Base-by-base conservation (phyloP, 2,888 invertebrate genomes). In the Epistrophe grossulariae region DNA sequence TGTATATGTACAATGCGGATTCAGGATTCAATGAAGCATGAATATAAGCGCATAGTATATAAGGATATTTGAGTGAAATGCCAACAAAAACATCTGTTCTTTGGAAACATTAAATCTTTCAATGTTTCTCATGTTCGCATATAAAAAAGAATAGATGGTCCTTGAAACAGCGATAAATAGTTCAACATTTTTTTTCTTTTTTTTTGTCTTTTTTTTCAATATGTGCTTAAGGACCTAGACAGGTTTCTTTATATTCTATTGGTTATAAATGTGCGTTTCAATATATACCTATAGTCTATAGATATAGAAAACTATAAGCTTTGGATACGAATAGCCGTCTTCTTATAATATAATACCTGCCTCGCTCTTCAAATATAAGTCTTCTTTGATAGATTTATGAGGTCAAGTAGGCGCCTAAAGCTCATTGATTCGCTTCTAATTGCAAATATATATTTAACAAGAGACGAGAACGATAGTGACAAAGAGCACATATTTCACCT, bases 351-450 rank as follows among this genome's bases (percentile, higher is more conserved):
- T 50, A 35, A 50, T 24, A 60, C 24, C 38, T n/a, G 38, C 38
- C 2, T 10, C 10, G 15, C 45, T 19, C 55, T 31, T 38, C 40
- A 38, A 70, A 40, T 55, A 70, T 28, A 55, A 55, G 70, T 40
- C 48, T 31, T 13, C 45, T 38, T 64, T 40, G 48, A 48, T 70
- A 50, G 66, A 62, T 72, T 79, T 66, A 64, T 55, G 72, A 60
- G 66, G 73, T 48, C 66, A 66, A 68, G 59, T 60, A 59, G 66
- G 57, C 40, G 73, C 72, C 66, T 59, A 28, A 59, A 66, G 64
- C 72, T 79, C 52, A 64, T 70, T 70, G 70, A 68, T 50, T 78
- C 70, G 70, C 40, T 60, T 70, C 70, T 78, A 78, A 78, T 66
- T 74, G 79, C 68, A 74, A 74, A 73, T 55, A 55, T 70, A 31